These are phyloP conservation scores for Diarsia rubi DNA, from an alignment of 2,888 invertebrate genomes.

Conservation along the genomic window DNA sequence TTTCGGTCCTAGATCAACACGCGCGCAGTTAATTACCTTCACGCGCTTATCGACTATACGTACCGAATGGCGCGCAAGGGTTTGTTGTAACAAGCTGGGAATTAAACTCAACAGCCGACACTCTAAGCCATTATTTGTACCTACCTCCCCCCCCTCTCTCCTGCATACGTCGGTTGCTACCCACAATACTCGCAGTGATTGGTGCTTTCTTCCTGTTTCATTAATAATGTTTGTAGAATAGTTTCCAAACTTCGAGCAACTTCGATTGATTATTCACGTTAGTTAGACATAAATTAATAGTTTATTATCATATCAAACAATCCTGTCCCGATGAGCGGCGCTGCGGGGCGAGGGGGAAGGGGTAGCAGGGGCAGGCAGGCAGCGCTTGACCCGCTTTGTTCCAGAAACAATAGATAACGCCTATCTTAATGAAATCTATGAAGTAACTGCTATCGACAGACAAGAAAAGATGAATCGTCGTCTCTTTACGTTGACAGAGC, in stretches of 20 bases:
- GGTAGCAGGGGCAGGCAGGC: neutral
- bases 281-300: slow-evolving; percentile 1
- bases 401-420: slow-evolving; percentile 35
- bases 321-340: neutral
- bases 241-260: slow-evolving; percentile 4
- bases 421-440: slow-evolving; percentile 44
- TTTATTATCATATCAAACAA: slow-evolving; percentile 10
- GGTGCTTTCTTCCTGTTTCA: neutral
- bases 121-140: neutral
- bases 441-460: slow-evolving; percentile 25
- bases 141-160: too few relatives aligned
- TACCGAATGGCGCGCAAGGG: neutral
- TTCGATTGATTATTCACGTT: slow-evolving; percentile 11
- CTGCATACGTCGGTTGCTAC: neutral
- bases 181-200: neutral
- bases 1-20: slow-evolving; percentile 29
- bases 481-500: neutral
- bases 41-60: neutral
- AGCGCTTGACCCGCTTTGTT: slow-evolving; percentile 28
- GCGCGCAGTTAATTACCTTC: slow-evolving; percentile 9
- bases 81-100: slow-evolving; percentile 6
- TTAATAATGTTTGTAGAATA: slow-evolving; percentile 9
- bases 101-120: neutral
- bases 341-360: neutral
- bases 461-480: slow-evolving; percentile 28